Evolutionary conservation across 2,888 invertebrate species (phyloP).

Genomic region (Graphium colonna): DNA sequence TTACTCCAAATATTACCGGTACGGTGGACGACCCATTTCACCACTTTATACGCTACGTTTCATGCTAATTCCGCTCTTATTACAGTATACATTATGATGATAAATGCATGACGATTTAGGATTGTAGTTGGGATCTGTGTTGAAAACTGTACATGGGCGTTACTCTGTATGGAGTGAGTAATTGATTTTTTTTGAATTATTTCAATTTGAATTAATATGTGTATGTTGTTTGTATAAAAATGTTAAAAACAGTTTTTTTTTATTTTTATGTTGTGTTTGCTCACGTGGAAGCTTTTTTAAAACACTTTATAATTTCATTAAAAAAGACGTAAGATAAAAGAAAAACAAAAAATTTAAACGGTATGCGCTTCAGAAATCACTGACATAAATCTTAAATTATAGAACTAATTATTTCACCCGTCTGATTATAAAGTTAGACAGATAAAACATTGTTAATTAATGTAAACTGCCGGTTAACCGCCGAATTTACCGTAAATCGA

Average conservation of each 20-base stretch:
- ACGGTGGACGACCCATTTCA: conserved; percentile 19
- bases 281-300: not conserved
- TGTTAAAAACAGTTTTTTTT: too few relatives aligned
- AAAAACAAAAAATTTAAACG: too few relatives aligned
- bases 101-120: conserved; percentile 9
- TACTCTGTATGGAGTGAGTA: conserved; percentile 2
- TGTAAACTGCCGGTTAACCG: conserved; percentile 12
- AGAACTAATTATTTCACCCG: not conserved
- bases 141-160: conserved; percentile 12
- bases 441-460: conserved; percentile 10
- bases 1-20: conserved; percentile 25
- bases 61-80: conserved; percentile 20
- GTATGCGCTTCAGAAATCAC: too few relatives aligned
- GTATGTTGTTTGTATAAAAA: too few relatives aligned
- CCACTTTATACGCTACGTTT: conserved; percentile 9
- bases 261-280: too few relatives aligned
- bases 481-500: conserved; percentile 17
- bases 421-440: conserved; percentile 3
- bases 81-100: conserved; percentile 3
- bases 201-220: too few relatives aligned
- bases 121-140: conserved; percentile 1
- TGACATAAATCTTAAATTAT: too few relatives aligned
- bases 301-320: too few relatives aligned
- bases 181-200: conserved; percentile 18
- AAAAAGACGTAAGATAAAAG: too few relatives aligned